Evolutionary conservation across 2,113 vertebrate species (phyloP), one percentile per base, ranked within the genome.

Genomic region (Leptosomus discolor): DNA sequence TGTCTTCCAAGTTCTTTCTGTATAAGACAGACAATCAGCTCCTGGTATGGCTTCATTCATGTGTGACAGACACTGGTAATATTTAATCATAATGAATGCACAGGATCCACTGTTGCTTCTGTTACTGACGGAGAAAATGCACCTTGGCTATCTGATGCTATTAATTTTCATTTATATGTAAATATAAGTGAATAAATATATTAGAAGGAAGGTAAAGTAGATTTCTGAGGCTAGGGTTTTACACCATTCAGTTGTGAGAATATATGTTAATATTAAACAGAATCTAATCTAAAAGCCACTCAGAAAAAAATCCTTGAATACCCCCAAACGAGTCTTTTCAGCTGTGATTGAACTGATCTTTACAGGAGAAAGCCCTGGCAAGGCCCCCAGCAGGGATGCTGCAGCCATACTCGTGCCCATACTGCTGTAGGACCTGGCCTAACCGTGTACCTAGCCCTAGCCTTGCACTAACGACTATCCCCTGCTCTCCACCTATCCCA

Each of bases 401-500:
- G 68, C 41, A 58, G 58, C 63, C 2, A 0, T 20, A 16, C 4
- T 8, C 6, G 0, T 34, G 45, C 34, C 63, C 18, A 14, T 11
- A 27, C 2, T 0, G 0, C 11, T 46, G 1, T 6, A 64, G 61
- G 60, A 22, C 32, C 43, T 34, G 63, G 9, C 18, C 64, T 23
- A 5, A 71, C 2, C 12, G 17, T 15, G 5, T 30, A 8, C 36
- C 8, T 29, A 7, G 8, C 75, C 45, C 34, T 36, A 61, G 32
- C 53, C 27, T 48, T 56, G 30, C 32, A 14, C 3, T 63, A 23
- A 22, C 2, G 3, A 12, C 2, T 17, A 9, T 26, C 80, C 20
- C 34, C 26, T 2, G 0, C 0, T 10, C 4, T 32, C 30, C 73
- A 30, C 0, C 0, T 5, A 3, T 24, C 27, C 32, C 4, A 0